Evolutionary conservation across 30 jellyfish, hydroid and myxozoan genomes (phyloP).

Genomic region (Hydra vulgaris): DNA sequence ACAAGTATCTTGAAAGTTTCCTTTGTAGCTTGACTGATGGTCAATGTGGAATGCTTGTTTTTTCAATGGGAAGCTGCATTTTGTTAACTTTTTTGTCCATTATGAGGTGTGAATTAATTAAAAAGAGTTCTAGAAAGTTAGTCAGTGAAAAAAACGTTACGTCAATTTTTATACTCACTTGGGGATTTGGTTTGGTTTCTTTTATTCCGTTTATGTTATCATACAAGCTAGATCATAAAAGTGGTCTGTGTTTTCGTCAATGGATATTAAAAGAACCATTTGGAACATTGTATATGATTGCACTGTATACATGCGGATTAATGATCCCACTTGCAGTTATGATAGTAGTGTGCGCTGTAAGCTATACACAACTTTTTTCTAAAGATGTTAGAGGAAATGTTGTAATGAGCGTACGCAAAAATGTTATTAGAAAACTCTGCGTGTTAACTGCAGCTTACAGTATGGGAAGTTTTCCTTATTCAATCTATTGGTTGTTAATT

Average conservation of each 20-base stretch:
- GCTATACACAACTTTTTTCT: background rate
- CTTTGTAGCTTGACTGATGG: background rate
- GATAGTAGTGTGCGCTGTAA: background rate
- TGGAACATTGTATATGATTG: background rate
- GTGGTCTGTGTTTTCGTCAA: background rate
- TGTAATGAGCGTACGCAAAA: background rate
- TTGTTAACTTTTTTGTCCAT: background rate
- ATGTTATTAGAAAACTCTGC: background rate
- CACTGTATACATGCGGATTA: background rate
- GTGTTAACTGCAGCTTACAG: background rate
- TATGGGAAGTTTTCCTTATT: background rate
- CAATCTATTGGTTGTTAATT: background rate
- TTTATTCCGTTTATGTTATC: background rate
- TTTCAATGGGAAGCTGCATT: background rate
- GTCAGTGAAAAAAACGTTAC: background rate
- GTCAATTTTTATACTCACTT: background rate
- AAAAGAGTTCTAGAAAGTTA: background rate
- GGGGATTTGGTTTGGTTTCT: background rate
- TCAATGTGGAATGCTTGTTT: background rate
- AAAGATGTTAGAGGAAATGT: background rate
- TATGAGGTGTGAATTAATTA: background rate
- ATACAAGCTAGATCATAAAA: background rate
- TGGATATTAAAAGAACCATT: background rate
- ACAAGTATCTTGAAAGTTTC: background rate
- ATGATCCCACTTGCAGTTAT: background rate